Percentiles rank a stretch among this genome's conserved stretches.
phyloP scores from a whole-genome alignment of 2,113 vertebrate genomes.

The Gobiocypris rarus region DNA sequence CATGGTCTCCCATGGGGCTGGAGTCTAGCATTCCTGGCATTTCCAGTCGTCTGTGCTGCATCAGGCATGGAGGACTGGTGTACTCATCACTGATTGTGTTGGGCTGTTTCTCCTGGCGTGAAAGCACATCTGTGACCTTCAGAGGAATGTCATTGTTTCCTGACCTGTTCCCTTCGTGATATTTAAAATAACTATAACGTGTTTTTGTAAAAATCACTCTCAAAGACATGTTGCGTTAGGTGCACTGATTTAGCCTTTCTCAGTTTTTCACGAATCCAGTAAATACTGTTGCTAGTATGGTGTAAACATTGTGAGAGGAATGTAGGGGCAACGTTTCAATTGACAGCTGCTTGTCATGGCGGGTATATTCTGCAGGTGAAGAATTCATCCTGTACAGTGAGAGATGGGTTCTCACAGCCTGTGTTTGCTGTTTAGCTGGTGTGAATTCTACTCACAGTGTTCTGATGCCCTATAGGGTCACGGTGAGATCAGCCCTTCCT shows the following conservation, averaged over 20 bases:
- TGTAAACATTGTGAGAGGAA: conserved; percentile 44
- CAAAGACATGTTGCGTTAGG: not conserved
- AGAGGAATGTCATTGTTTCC: conserved; percentile 74
- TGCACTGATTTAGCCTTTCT: conserved; percentile 10
- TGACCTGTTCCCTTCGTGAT: conserved; percentile 33
- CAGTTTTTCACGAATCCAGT: conserved; percentile 16
- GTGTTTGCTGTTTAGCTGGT: conserved; percentile 62
- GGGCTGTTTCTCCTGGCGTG: conserved; percentile 64
- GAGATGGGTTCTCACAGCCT: conserved; percentile 59
- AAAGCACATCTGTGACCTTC: conserved; percentile 64
- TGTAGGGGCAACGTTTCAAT: conserved; percentile 42
- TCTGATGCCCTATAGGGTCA: conserved; percentile 56
- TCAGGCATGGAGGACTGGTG: conserved; percentile 66
- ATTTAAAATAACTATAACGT: not conserved
- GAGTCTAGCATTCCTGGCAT: conserved; percentile 84
- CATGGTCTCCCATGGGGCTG: conserved; percentile 79
- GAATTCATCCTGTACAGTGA: conserved; percentile 56
- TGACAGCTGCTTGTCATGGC: conserved; percentile 53
- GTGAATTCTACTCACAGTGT: conserved; percentile 59
- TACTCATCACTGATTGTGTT: conserved; percentile 67
- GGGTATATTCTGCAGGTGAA: conserved; percentile 54
- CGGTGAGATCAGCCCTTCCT: conserved; percentile 54
- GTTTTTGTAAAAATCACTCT: not conserved
- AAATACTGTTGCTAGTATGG: conserved; percentile 19
- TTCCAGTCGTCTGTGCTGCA: conserved; percentile 76